A percentile compares a stretch with the other conserved stretches of the same genome.
These are phyloP conservation scores for Geotrypetes seraphini DNA, from an alignment of 2,797 vertebrate species.

Conservation along the genomic window DNA sequence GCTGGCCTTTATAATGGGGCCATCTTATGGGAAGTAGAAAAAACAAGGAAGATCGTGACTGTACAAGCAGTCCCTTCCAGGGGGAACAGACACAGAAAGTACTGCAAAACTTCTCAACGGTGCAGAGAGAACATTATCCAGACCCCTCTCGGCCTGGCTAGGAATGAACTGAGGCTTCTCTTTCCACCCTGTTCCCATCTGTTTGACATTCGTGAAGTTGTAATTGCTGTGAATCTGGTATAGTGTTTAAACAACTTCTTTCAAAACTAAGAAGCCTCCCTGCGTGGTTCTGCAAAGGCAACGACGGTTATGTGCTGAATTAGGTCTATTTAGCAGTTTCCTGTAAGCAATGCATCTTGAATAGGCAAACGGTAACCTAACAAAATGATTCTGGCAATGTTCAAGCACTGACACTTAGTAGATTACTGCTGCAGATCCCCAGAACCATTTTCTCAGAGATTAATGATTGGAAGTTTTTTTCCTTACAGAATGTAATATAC, in stretches of 20 bases:
- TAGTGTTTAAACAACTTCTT: no score
- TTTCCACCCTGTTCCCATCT: constrained; percentile 7
- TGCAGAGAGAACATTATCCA: constrained; percentile 24
- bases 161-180: constrained; percentile 37
- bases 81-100: constrained; percentile 18
- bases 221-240: no score
- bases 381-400: no score
- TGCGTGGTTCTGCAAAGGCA: not conserved
- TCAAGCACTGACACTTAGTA: no score
- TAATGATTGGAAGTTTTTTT: no score
- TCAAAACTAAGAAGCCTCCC: no score
- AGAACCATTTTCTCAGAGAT: no score
- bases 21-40: constrained; percentile 27
- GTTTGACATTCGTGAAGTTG: constrained; percentile 18
- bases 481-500: no score
- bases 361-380: not conserved
- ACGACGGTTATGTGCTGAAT: not conserved
- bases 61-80: constrained; percentile 12
- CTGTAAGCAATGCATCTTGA: not conserved
- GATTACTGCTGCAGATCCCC: no score
- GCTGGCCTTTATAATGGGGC: constrained; percentile 2
- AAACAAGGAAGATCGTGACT: constrained; percentile 17
- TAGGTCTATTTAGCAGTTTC: not conserved
- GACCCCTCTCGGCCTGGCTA: constrained; percentile 33
- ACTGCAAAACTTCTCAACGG: constrained; percentile 29